These are phyloP conservation scores for Rhinolophus ferrumequinum DNA, from an alignment of 2,113 vertebrate species.

Conservation along the genomic window DNA sequence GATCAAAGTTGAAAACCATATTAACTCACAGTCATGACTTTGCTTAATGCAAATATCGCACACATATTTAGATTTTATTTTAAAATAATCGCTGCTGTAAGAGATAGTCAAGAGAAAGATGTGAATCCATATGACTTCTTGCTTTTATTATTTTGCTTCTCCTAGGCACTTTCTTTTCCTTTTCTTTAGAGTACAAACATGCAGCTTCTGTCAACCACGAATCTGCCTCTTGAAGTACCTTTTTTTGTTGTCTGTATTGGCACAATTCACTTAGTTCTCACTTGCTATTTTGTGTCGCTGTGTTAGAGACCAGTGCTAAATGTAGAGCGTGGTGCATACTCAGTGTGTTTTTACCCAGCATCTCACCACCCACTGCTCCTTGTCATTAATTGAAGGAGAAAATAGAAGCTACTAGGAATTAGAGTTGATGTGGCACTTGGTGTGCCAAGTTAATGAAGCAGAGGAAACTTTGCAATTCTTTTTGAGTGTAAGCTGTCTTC, in stretches of 20 bases:
- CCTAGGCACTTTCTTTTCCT: not conserved
- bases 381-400: constrained; percentile 4
- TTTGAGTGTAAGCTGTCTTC: not conserved
- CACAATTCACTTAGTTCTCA: not conserved
- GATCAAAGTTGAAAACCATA: constrained; percentile 8
- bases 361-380: not conserved
- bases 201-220: not conserved
- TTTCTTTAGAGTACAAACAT: not conserved
- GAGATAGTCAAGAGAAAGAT: not conserved
- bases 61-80: not conserved
- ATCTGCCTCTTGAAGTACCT: not conserved
- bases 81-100: not conserved
- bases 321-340: not conserved
- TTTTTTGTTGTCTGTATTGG: not conserved
- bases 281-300: not conserved
- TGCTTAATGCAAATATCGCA: not conserved
- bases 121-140: not conserved
- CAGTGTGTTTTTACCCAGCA: not conserved
- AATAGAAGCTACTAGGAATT: constrained; percentile 31
- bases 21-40: not conserved
- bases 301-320: not conserved
- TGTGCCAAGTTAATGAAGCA: constrained; percentile 20
- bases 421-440: not conserved
- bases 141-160: not conserved
- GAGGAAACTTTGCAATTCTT: not conserved